Base-by-base conservation (phyloP, 2,888 invertebrate genomes). In the Argynnis bischoffii region DNA sequence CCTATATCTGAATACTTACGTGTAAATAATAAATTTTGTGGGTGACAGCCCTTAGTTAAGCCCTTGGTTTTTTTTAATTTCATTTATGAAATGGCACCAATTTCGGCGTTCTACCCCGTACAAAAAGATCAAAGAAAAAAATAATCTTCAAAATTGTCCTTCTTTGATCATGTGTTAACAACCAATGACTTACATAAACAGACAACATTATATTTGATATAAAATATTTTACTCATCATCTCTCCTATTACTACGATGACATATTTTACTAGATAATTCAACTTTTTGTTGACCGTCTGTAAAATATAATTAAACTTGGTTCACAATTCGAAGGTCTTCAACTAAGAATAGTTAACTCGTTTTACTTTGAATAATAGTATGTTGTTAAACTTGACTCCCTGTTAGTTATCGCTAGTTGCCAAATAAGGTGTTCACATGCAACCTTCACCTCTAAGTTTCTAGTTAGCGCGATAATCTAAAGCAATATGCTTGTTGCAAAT, bases 391-490 rank as follows among this genome's bases (percentile, higher is more conserved):
- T 70, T 69, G 70, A 66, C 51, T 70, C 59, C 64, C 35, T 35
- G 64, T 68, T 66, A 67, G 61, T 67, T 70, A 64, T 66, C 64
- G 64, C 54, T 31, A 11, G 60, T 50, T 64, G 72, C 74, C 77
- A 53, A 70, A 74, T 74, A 74, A 57, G 73, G 74, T 68, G 35
- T 65, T 16, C 70, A 18, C 69, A 54, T 65, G 57, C 66, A 71
- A 72, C 78, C 78, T 80, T 80, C 73, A 78, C 77, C 76, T 77
- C 74, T 78, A 69, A 60, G 60, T 56, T 48, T 57, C 50, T 66
- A 31, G 66, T 51, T 64, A 64, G 35, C 63, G 69, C 71, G 72
- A 74, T 78, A 73, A 78, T 76, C 75, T 64, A 66, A n/a, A 18
- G 50, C 26, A 51, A 61, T 53, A 26, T 18, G 16, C 14, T 61